phyloP scores from a whole-genome alignment of 2,113 vertebrate genomes.

The Jaculus jaculus region DNA sequence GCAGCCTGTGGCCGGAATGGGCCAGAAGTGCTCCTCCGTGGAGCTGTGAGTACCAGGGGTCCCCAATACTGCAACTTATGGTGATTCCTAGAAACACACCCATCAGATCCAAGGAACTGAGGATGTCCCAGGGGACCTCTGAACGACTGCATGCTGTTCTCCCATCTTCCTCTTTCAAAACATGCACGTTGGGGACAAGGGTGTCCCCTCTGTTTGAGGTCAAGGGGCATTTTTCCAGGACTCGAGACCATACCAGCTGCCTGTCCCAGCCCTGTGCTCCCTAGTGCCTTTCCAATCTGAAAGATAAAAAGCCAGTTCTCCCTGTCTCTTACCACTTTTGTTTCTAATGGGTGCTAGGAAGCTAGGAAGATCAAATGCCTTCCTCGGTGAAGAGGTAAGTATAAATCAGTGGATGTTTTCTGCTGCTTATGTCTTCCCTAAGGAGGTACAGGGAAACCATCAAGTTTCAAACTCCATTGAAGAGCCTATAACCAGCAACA shows the following conservation, averaged over 20 bases:
- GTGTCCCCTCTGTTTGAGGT: no score
- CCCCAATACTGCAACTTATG: accelerated
- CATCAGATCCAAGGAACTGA: background rate
- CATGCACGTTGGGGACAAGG: accelerated
- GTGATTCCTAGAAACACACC: background rate
- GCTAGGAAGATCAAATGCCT: background rate
- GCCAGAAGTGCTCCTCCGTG: accelerated
- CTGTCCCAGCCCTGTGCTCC: no score
- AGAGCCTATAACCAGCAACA: no score
- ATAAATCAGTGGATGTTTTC: background rate
- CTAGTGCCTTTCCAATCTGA: no score
- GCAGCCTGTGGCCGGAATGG: accelerated
- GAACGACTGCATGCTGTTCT: accelerated
- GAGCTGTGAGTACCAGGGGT: no score
- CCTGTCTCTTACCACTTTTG: background rate
- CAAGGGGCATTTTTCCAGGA: background rate
- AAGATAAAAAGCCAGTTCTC: background rate
- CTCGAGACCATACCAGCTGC: no score
- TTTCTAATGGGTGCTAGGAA: background rate
- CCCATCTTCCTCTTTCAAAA: background rate
- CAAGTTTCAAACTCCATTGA: background rate
- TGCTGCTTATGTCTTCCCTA: no score
- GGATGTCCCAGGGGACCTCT: no score
- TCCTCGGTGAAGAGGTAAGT: background rate
- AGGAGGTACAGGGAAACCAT: no score